phyloP scores from a whole-genome alignment of 2,113 vertebrate species.

The Pseudorhombus dupliciocellatus region DNA sequence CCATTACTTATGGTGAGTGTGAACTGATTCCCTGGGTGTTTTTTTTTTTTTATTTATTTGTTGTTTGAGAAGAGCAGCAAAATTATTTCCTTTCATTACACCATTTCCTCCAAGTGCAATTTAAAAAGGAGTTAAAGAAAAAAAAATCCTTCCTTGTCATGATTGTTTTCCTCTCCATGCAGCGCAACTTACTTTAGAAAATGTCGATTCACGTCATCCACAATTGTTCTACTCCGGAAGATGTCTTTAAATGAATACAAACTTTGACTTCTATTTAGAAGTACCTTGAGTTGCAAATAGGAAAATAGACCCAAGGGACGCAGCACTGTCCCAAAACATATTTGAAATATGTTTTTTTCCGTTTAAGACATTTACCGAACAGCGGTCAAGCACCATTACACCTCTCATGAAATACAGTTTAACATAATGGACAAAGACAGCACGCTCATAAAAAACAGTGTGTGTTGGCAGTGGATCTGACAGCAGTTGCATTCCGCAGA shows the following conservation, averaged over 20 bases:
- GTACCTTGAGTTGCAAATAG: background rate
- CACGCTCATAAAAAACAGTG: slow-evolving; percentile 19
- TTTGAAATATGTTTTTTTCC: background rate
- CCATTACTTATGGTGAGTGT: background rate
- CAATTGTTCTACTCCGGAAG: background rate
- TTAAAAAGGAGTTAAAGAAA: too few relatives aligned
- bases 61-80: too few relatives aligned
- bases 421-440: slow-evolving; percentile 29
- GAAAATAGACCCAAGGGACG: background rate
- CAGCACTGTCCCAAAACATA: background rate
- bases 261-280: background rate
- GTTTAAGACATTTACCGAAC: slow-evolving; percentile 6
- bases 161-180: background rate
- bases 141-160: background rate
- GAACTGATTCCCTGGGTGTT: too few relatives aligned
- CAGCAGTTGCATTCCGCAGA: slow-evolving; percentile 18
- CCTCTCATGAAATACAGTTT: slow-evolving; percentile 25
- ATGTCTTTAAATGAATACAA: background rate
- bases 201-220: background rate
- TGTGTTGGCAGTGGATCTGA: slow-evolving; percentile 8
- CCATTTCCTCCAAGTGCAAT: background rate
- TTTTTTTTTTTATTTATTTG: too few relatives aligned
- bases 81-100: background rate
- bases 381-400: slow-evolving; percentile 47
- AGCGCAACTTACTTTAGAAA: background rate